These are phyloP conservation scores for Micrasema minimum DNA, from an alignment of 1,140 invertebrate species.

Conservation along the genomic window DNA sequence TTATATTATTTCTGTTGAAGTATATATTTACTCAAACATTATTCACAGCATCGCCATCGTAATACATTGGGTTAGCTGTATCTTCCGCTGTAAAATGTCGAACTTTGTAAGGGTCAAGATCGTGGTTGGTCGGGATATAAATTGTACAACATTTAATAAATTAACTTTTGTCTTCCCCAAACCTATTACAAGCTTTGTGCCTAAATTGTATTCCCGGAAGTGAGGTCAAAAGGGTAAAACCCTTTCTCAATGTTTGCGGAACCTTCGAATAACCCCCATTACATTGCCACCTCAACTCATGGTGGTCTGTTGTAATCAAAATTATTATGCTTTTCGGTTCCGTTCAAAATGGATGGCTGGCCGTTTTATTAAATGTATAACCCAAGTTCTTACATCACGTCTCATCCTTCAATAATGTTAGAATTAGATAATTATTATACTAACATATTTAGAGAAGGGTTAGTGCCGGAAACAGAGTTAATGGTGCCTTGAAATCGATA, in stretches of 20 bases:
- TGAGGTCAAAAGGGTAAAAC: constrained; percentile 9
- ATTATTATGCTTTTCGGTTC: background rate
- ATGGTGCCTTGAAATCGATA: too few species aligned
- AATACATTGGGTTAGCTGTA: background rate
- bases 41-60: background rate
- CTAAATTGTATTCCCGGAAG: constrained; percentile 20
- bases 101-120: constrained; percentile 22
- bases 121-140: constrained; percentile 12
- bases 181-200: constrained; percentile 17
- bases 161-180: constrained; percentile 20
- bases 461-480: too few species aligned
- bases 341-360: background rate
- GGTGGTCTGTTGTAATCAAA: background rate
- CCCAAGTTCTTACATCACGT: too few species aligned
- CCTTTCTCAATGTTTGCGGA: constrained; percentile 4
- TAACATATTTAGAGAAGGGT: too few species aligned
- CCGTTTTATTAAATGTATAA: too few species aligned
- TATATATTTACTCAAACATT: background rate
- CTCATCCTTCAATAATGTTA: too few species aligned
- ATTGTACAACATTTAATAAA: constrained; percentile 26
- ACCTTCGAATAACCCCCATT: constrained; percentile 7
- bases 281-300: background rate
- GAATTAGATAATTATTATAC: too few species aligned
- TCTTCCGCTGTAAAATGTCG: constrained; percentile 9
- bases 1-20: too few species aligned